Percentiles rank a stretch among this genome's conserved stretches.
Conservation (phyloP, 2,113 vertebrate species). For the Coreoperca whiteheadi region DNA sequence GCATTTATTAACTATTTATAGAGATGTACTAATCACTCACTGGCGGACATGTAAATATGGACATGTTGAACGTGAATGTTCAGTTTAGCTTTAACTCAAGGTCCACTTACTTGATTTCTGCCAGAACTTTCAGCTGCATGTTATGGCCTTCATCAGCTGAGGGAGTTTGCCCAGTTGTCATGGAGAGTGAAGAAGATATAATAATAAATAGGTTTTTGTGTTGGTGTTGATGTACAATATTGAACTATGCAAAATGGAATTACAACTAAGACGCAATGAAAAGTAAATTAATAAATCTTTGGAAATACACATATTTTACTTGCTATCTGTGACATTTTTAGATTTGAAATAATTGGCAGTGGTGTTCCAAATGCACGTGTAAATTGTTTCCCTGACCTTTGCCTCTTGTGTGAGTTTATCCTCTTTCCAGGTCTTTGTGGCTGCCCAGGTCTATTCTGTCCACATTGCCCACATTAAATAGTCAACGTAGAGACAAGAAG, state of each 20-base stretch:
- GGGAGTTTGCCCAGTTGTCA: no score
- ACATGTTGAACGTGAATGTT: no score
- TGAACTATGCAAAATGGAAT: not conserved
- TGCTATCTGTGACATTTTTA: not conserved
- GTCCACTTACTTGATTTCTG: no score
- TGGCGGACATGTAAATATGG: no score
- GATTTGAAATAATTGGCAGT: not conserved
- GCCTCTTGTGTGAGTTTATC: not conserved
- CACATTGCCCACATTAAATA: not conserved
- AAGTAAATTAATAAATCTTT: not conserved
- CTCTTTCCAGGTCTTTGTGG: not conserved
- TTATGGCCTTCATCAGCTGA: no score
- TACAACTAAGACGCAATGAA: not conserved
- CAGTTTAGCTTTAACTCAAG: no score
- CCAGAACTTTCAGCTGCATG: no score
- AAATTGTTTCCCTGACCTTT: not conserved
- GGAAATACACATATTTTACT: not conserved
- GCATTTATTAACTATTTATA: no score
- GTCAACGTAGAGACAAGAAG: not conserved
- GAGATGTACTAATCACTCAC: no score
- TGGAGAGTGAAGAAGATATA: no score
- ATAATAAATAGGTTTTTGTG: not conserved
- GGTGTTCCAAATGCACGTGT: not conserved
- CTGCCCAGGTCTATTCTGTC: not conserved
- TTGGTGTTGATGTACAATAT: not conserved